Percentiles rank a stretch among this genome's conserved stretches.
Conservation (phyloP, 2,797 vertebrate species). For the Chelidonichthys spinosus region DNA sequence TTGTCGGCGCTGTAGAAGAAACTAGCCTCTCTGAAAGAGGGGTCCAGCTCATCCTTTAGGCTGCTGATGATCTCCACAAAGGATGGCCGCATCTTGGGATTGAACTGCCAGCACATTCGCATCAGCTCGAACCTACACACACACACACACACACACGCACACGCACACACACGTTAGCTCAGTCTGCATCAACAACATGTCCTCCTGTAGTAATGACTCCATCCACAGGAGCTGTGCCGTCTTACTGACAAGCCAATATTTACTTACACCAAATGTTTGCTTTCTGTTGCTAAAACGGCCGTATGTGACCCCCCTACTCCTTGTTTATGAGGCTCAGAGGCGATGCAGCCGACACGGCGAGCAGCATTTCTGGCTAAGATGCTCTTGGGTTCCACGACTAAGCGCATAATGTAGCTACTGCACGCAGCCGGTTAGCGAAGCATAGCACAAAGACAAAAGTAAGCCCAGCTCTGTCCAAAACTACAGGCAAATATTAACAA, state of each 20-base stretch:
- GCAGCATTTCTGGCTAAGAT: no score
- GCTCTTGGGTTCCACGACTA: no score
- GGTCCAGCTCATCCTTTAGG: conserved; percentile 94
- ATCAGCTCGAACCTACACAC: conserved; percentile 92
- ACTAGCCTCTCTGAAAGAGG: conserved; percentile 91
- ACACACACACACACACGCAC: conserved; percentile 21
- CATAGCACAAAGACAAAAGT: neutral
- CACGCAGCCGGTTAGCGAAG: neutral
- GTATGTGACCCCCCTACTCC: conserved; percentile 4
- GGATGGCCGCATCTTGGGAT: conserved; percentile 95
- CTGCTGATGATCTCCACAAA: conserved; percentile 97
- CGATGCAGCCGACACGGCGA: neutral
- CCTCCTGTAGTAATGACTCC: conserved; percentile 24
- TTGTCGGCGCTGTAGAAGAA: conserved; percentile 98
- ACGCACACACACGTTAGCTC: conserved; percentile 23
- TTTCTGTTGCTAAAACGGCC: conserved; percentile 57
- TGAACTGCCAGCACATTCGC: conserved; percentile 99
- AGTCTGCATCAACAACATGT: conserved; percentile 29
- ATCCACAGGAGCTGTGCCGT: conserved; percentile 36
- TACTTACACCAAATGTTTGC: conserved; percentile 55
- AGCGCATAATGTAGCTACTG: neutral
- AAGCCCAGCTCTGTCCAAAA: no score
- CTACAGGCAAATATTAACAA: no score
- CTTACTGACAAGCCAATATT: conserved; percentile 52
- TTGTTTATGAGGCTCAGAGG: conserved; percentile 42